Evolutionary conservation across 2,888 invertebrate species (phyloP).

Genomic region (Dasysyrphus albostriatus): DNA sequence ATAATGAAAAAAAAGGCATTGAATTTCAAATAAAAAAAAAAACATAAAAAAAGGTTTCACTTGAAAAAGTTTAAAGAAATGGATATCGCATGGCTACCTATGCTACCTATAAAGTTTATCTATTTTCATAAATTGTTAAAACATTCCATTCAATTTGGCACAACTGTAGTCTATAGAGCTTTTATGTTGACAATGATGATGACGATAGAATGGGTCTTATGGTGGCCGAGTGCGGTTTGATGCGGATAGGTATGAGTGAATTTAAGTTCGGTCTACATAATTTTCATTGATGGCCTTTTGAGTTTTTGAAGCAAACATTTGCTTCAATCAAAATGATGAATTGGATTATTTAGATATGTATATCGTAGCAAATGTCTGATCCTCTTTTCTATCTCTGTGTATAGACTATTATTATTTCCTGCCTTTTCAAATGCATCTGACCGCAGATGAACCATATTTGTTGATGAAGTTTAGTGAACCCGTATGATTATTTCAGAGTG

Average conservation of each 20-base stretch:
- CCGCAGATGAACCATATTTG: constrained; percentile 56
- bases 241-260: background rate
- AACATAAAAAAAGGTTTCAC: constrained; percentile 9
- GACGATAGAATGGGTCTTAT: background rate
- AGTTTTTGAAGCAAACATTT: constrained; percentile 54
- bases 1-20: constrained; percentile 51
- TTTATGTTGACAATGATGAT: background rate
- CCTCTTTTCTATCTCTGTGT: background rate
- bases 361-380: background rate
- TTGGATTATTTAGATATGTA: constrained; percentile 8
- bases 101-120: background rate
- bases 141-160: constrained; percentile 68
- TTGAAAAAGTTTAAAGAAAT: background rate
- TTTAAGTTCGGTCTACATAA: constrained; percentile 8
- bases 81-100: background rate
- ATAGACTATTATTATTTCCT: background rate
- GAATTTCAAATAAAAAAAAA: constrained; percentile 48
- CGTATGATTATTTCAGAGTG: background rate
- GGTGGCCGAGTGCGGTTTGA: background rate
- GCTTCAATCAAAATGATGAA: constrained; percentile 58
- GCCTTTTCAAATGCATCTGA: constrained; percentile 43
- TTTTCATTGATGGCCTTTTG: constrained; percentile 43
- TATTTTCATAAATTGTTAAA: constrained; percentile 11
- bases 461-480: constrained; percentile 58
- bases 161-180: constrained; percentile 11